Evolutionary conservation across 2,888 invertebrate species (phyloP).

Genomic region (Diabrotica balteata): DNA sequence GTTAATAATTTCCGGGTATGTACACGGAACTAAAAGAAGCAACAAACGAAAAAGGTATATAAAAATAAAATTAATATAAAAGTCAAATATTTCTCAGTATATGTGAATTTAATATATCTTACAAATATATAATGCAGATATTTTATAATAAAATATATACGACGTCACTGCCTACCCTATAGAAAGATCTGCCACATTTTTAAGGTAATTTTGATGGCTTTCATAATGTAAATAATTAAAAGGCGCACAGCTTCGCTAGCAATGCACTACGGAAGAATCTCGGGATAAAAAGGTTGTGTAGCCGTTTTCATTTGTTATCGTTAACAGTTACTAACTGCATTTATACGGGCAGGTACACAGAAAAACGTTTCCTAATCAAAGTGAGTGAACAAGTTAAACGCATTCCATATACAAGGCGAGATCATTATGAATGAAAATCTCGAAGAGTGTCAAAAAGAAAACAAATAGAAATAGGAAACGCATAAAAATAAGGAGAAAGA

Average conservation of each 20-base stretch:
- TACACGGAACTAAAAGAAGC: too few species aligned
- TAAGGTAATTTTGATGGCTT: slow-evolving; percentile 31
- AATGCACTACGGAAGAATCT: slow-evolving; percentile 7
- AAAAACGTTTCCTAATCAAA: slow-evolving; percentile 16
- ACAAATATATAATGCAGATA: background rate
- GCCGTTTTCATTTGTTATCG: slow-evolving; percentile 14
- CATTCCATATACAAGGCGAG: slow-evolving; percentile 11
- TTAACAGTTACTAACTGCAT: slow-evolving; percentile 13
- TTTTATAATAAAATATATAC: background rate
- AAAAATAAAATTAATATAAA: too few species aligned
- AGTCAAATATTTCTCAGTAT: too few species aligned
- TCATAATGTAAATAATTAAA: slow-evolving; percentile 32
- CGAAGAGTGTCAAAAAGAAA: too few species aligned
- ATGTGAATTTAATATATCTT: too few species aligned
- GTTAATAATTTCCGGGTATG: too few species aligned
- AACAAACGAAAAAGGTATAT: too few species aligned
- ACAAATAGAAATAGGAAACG: too few species aligned
- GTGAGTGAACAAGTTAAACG: slow-evolving; percentile 1
- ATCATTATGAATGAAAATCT: too few species aligned
- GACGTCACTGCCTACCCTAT: background rate
- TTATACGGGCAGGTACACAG: slow-evolving; percentile 4
- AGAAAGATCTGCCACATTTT: slow-evolving; percentile 22
- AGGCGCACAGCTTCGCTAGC: background rate
- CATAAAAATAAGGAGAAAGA: too few species aligned
- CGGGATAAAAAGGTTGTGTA: slow-evolving; percentile 13